Conservation (phyloP, 2,888 invertebrate genomes). For the Ennomos quercinarius region DNA sequence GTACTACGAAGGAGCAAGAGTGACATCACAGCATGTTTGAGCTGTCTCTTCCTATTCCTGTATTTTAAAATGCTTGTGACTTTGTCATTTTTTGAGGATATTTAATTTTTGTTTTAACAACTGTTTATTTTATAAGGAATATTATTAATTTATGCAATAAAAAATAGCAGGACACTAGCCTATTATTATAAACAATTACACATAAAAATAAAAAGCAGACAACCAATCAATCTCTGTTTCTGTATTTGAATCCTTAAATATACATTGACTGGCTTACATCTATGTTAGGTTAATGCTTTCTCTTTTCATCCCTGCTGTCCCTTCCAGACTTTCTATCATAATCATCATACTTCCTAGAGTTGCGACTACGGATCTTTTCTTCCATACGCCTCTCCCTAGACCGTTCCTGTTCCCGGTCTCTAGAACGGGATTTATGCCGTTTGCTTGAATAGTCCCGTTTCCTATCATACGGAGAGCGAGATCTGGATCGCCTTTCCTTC, state of each 20-base stretch:
- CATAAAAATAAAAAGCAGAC: background rate
- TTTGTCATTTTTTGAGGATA: no score
- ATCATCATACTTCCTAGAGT: conserved; percentile 78
- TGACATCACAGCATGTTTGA: no score
- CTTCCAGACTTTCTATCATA: conserved; percentile 77
- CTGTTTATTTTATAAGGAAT: no score
- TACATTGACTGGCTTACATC: conserved; percentile 4
- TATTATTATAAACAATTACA: no score
- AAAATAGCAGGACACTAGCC: no score
- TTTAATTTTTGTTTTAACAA: no score
- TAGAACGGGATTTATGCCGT: conserved; percentile 76
- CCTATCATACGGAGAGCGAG: conserved; percentile 79
- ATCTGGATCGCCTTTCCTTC: conserved; percentile 76
- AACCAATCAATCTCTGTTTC: conserved; percentile 2
- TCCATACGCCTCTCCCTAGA: conserved; percentile 73
- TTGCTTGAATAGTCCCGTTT: conserved; percentile 78
- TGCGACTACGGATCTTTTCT: conserved; percentile 66
- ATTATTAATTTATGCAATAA: no score
- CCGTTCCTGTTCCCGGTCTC: conserved; percentile 73
- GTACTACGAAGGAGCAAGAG: no score
- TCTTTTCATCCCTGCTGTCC: conserved; percentile 68
- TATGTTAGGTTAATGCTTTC: conserved; percentile 35
- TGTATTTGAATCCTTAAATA: background rate
- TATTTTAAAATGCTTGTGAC: no score
- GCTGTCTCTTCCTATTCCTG: no score